Base-by-base conservation (phyloP, 2,797 vertebrate species). In the Vipera ursinii region DNA sequence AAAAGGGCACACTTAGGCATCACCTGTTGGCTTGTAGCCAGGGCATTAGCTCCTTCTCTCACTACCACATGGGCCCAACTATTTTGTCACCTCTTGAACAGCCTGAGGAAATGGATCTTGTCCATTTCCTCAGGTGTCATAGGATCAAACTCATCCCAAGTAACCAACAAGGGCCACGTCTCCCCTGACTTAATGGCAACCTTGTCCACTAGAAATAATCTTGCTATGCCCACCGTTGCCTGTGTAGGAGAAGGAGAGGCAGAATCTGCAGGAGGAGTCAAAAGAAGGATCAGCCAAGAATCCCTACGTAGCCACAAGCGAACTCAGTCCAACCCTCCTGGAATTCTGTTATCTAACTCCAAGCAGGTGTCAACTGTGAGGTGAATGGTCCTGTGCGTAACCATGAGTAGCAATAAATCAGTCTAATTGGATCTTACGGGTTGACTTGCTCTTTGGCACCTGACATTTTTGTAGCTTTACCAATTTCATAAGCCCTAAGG, bases 1-100 rank as follows among this genome's bases (percentile, higher is more conserved):
- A 94, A 92, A 92, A 92, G 14, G 88, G 86, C 8, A 12, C 86
- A 69, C 87, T 93, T 89, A 89, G 57, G 38, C 55, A 63, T 28
- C 15, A n/a, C 91, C 44, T 57, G 32, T 4, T 78, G 24, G 28
- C 32, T 28, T 20, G 2, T 22, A 69, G 73, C 20, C 73, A 22
- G 73, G 4, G 38, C 38, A 20, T 44, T 4, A 44, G 38, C 8
- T 44, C 38, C 38, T 78, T 44, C 20, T 44, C 73, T 22, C 38
- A 20, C 32, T 1, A 20, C 15, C 6, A 8, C 17, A 9, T 9
- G 17, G 32, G 38, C 69, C 32, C 69, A 78, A 44, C 17, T 78
- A 20, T 78, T 78, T 3, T 1, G 32, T 10, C 32, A 44, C 1
- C 69, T 9, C 69, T 44, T 78, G 69, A 22, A 22, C 8, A 3